Base-by-base conservation (phyloP, 2,797 vertebrate genomes). In the Hydrophis major region DNA sequence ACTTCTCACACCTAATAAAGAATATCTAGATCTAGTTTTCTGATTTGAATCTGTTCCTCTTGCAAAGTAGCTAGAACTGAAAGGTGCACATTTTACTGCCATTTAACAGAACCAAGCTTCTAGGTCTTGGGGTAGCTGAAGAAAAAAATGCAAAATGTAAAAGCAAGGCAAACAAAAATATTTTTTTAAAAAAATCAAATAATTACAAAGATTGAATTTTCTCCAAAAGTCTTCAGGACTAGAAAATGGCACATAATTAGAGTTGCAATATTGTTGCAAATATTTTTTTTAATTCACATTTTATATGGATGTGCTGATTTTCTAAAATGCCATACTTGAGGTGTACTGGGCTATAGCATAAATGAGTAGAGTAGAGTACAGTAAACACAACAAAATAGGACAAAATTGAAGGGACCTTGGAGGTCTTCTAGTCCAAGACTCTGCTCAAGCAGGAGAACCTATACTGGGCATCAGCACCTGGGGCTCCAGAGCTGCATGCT, bases 1-100 rank as follows among this genome's bases (percentile, higher is more conserved):
- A 14, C 13, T 37, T 89, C 47, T 91, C 0, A 4, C 32, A 0
- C 18, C 0, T 37, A 18, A 18, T 42, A 25, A 1, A 4, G 18
- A 57, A 83, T 11, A 89, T 50, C 25, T 55, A 90, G 56, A 61
- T 37, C 18, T 53, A 42, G n/a, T 32, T 91, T 61, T 61, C 59
- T 4, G 50, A 57, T 47, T 56, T 25, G 32, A 86, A 47, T 18
- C 25, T 83, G 20, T 25, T 47, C 74, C 37, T 78, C 18, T 42
- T 37, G 2, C 32, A 78, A 78, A 78, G 3, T 18, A 78, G 53
- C 86, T 7, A 28, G 61, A 88, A 87, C 13, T 93, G 66, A 32
- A 63, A 86, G 4, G 8, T 27, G 13, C 25, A n/a, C 56, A 88
- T 32, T 14, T 42, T 88, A 13, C 59, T 11, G 32, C 47, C 6